These are phyloP conservation scores for Simalia tracyae DNA, from an alignment of 2,797 vertebrate species.

Conservation along the genomic window DNA sequence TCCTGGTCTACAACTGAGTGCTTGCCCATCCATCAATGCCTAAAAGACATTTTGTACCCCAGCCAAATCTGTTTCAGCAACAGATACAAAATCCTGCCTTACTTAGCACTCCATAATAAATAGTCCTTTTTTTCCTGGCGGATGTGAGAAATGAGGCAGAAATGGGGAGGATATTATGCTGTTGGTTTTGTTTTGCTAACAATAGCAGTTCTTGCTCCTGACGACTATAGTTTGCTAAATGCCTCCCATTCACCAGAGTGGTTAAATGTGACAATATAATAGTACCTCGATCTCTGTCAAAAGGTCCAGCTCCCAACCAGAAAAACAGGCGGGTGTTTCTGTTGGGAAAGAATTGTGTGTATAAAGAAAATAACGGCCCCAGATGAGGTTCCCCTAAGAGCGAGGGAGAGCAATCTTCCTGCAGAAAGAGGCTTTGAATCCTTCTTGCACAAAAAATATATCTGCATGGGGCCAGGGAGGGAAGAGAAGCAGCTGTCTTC, in stretches of 20 bases:
- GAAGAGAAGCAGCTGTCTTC: conserved; percentile 35
- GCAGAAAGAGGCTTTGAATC: conserved; percentile 68
- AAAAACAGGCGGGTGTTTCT: conserved; percentile 62
- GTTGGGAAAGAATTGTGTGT: conserved; percentile 61
- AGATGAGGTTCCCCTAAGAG: conserved; percentile 49
- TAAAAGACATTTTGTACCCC: neutral
- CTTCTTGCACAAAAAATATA: conserved; percentile 53
- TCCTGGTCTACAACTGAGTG: neutral
- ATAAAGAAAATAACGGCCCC: conserved; percentile 61
- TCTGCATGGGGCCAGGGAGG: conserved; percentile 34
- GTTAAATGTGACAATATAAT: conserved; percentile 67
- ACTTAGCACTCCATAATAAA: conserved; percentile 44
- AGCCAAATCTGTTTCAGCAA: fast-evolving
- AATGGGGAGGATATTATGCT: conserved; percentile 62
- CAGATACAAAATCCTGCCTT: neutral
- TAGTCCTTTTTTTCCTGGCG: conserved; percentile 35
- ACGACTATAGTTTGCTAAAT: conserved; percentile 72
- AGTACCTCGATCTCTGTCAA: conserved; percentile 59
- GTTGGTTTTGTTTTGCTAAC: conserved; percentile 73
- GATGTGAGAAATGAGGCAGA: conserved; percentile 50
- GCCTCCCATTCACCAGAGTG: conserved; percentile 65
- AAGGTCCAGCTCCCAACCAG: conserved; percentile 64
- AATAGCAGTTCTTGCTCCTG: conserved; percentile 66
- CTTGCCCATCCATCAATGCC: neutral
- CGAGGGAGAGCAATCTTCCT: conserved; percentile 57